A percentile compares a stretch with the other conserved stretches of the same genome.
Evolutionary conservation across 1,140 invertebrate genomes (phyloP).

Genomic region (Drosophila subobscura): DNA sequence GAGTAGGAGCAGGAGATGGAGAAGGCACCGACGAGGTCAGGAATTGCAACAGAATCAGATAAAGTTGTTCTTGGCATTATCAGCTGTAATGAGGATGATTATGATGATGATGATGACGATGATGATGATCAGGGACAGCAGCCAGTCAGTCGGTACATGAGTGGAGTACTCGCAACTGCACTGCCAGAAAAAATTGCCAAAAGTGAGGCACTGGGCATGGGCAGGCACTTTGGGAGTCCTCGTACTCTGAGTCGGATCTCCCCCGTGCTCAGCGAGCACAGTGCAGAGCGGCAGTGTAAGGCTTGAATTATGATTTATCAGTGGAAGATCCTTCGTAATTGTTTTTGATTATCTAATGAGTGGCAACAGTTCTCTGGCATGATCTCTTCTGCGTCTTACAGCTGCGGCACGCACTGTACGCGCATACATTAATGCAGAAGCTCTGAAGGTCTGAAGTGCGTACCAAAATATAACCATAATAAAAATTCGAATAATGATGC

Average conservation of each 20-base stretch:
- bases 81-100: constrained; percentile 56
- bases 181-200: constrained; percentile 18
- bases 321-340: too few species aligned
- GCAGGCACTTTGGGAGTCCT: too few species aligned
- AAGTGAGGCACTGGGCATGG: neutral
- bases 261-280: neutral
- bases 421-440: constrained; percentile 17
- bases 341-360: too few species aligned
- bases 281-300: neutral
- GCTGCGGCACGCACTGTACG: neutral
- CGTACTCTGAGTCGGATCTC: constrained; percentile 4
- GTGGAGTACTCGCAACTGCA: neutral
- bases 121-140: constrained; percentile 32
- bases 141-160: neutral
- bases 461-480: constrained; percentile 72
- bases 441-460: constrained; percentile 41
- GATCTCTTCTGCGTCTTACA: neutral
- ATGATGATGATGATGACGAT: constrained; percentile 27
- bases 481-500: constrained; percentile 73
- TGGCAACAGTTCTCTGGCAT: too few species aligned
- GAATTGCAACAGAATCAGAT: constrained; percentile 47
- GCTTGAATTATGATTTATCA: neutral
- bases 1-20: too few species aligned
- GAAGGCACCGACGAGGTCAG: constrained; percentile 17
- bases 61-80: constrained; percentile 60